Evolutionary conservation across 2,113 vertebrate species (phyloP), one percentile per base, ranked within the genome.

Genomic region (Micromys minutus): DNA sequence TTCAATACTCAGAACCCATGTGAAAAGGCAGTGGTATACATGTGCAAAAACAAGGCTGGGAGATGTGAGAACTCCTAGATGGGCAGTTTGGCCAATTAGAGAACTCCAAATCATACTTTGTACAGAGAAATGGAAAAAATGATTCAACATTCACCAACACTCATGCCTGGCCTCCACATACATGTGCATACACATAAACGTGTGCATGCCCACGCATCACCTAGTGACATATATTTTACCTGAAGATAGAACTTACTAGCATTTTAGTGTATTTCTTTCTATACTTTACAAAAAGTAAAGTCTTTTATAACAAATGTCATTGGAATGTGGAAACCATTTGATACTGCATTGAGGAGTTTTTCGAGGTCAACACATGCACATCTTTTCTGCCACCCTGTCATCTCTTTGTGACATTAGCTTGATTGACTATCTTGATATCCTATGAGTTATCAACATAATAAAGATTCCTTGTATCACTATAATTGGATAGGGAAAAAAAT

Each of bases 361-460:
- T 15, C 4, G 34, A 80, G 16, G 2, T 75, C 65, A 77, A 52
- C 69, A 93, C 45, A 50, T 61, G 45, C 7, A 52, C 77, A 55
- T 61, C 71, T 80, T 45, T 39, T 47, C 0, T 65, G 42, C 59
- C 31, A 79, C 24, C 69, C 69, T 19, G 59, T 95, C 13, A 55
- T 36, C 16, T 24, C 11, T 91, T 1, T 77, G 42, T 47, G 2
- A 3, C 24, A 19, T 19, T 77, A 34, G 55, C 71, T 19, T 86
- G 52, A 45, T 1, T 95, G 83, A 19, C 21, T 71, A 89, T 19
- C 6, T 76, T 93, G 67, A 42, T 71, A 2, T 61, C 90, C 36
- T 71, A 16, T 91, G 74, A 42, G 4, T 89, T 89, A 88, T 61
- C 90, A 89, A 69, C 16, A 76, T 81, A n/a, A 69, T 69, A 81